phyloP scores from a whole-genome alignment of 2,797 vertebrate genomes.

The Paguma larvata region DNA sequence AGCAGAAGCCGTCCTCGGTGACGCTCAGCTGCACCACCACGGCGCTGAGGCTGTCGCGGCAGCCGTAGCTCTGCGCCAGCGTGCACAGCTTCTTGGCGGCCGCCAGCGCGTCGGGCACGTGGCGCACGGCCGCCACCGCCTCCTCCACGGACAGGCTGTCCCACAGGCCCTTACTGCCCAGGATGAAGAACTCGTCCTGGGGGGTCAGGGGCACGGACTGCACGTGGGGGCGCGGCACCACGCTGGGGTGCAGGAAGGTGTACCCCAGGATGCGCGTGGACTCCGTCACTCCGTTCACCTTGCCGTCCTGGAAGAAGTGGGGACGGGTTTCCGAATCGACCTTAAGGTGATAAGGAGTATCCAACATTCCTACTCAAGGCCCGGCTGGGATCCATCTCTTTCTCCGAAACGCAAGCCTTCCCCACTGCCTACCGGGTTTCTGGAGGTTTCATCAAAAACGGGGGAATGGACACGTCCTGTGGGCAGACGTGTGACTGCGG shows the following conservation, averaged over 20 bases:
- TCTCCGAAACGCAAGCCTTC: neutral
- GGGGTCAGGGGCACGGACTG: slow-evolving; percentile 95
- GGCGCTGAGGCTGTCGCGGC: slow-evolving; percentile 96
- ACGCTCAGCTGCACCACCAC: slow-evolving; percentile 98
- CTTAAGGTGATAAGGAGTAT: too few species aligned
- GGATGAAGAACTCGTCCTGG: slow-evolving; percentile 98
- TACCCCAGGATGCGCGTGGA: slow-evolving; percentile 98
- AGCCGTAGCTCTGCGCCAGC: slow-evolving; percentile 97
- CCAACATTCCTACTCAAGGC: too few species aligned
- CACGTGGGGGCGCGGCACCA: slow-evolving; percentile 96
- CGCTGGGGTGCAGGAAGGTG: slow-evolving; percentile 98
- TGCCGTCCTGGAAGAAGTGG: slow-evolving; percentile 93
- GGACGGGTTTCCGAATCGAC: neutral
- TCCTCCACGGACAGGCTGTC: slow-evolving; percentile 94
- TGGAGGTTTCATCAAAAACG: neutral
- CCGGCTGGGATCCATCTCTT: too few species aligned
- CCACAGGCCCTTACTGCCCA: slow-evolving; percentile 97
- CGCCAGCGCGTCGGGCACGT: slow-evolving; percentile 95
- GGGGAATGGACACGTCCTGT: neutral
- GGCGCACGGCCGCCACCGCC: slow-evolving; percentile 95
- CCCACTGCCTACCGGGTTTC: fast-evolving
- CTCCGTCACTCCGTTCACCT: slow-evolving; percentile 98
- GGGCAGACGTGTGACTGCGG: neutral
- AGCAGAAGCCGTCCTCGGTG: slow-evolving; percentile 98
- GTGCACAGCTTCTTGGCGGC: slow-evolving; percentile 99